Base-by-base conservation (phyloP, 1,140 invertebrate species). In the Oreohelix idahoensis region DNA sequence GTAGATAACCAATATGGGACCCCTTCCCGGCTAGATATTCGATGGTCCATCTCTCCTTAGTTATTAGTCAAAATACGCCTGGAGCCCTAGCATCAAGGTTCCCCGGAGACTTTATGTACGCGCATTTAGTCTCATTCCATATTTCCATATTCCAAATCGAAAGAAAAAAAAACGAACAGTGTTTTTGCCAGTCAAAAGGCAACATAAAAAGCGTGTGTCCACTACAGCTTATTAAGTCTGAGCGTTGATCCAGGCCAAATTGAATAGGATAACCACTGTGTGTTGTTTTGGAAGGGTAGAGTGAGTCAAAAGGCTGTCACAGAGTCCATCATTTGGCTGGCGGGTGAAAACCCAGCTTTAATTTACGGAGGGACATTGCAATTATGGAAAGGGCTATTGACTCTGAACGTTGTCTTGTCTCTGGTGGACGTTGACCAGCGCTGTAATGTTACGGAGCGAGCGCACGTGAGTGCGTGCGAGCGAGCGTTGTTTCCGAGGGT, bases 361-460 rank as follows among this genome's bases (percentile, higher is more conserved):
- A 49, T 75, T 75, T n/a, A 78, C 49, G 15, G n/a, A 36, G 29
- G 76, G 39, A 35, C 76, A 29, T 13, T 78, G 49, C 51, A 78
- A 78, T 78, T 78, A 78, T 78, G 29, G 13, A 1, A 13, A 26
- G n/a, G 76, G 77, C 77, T 69, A 20, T 38, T 42, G 53, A 29
- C 77, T 69, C 1, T 1, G 58, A 32, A 79, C 77, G 42, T 35
- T 78, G 74, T 45, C 39, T 26, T 42, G 36, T 51, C 15, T 36
- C 74, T 23, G 17, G 11, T 45, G 77, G 77, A 63, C 77, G 32
- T 32, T 66, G n/a, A 29, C 63, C 63, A 39, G 36, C 20, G 29
- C 35, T 53, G 35, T 69, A 66, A 66, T 66, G 29, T 66, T 66
- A 66, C 63, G 5, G 63, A 66, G 63, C 4, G 32, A 17, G 5